Percentiles rank a stretch among this genome's conserved stretches.
Conservation (phyloP, 2,797 vertebrate genomes). For the Sebastiscus tertius region DNA sequence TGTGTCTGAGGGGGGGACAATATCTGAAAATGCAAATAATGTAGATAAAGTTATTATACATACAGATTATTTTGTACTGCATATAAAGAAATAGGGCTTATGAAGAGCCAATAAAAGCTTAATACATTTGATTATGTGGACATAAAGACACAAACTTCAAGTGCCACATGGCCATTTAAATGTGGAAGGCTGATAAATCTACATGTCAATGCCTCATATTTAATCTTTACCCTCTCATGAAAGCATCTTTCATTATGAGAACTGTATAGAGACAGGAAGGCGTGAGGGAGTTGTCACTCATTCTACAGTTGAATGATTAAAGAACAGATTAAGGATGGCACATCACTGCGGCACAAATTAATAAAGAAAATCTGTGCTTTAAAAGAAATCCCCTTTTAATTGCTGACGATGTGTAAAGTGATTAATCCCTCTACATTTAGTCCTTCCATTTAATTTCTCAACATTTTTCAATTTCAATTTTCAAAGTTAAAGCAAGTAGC, state of each 20-base stretch:
- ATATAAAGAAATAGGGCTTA: neutral
- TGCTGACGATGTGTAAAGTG: neutral
- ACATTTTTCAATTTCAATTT: neutral
- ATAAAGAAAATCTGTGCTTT: neutral
- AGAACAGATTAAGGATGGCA: slow-evolving; percentile 28
- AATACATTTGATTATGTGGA: neutral
- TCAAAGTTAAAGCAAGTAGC: neutral
- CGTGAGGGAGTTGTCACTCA: slow-evolving; percentile 36
- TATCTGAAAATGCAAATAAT: neutral
- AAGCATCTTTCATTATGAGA: slow-evolving; percentile 30
- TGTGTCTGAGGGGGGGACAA: neutral
- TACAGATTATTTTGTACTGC: neutral
- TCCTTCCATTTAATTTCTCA: neutral
- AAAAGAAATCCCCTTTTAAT: slow-evolving; percentile 6
- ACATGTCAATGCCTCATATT: slow-evolving; percentile 19
- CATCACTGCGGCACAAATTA: slow-evolving; percentile 12
- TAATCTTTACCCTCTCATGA: slow-evolving; percentile 25
- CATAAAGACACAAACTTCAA: neutral
- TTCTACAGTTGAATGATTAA: slow-evolving; percentile 33
- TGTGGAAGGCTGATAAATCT: slow-evolving; percentile 6
- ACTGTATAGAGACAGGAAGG: slow-evolving; percentile 17
- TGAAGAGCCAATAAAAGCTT: neutral
- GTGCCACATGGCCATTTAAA: slow-evolving; percentile 4
- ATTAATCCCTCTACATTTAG: neutral
- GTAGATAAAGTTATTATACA: neutral